Base-by-base conservation (phyloP, 2,797 vertebrate species). In the Melanotaenia pygmaea region DNA sequence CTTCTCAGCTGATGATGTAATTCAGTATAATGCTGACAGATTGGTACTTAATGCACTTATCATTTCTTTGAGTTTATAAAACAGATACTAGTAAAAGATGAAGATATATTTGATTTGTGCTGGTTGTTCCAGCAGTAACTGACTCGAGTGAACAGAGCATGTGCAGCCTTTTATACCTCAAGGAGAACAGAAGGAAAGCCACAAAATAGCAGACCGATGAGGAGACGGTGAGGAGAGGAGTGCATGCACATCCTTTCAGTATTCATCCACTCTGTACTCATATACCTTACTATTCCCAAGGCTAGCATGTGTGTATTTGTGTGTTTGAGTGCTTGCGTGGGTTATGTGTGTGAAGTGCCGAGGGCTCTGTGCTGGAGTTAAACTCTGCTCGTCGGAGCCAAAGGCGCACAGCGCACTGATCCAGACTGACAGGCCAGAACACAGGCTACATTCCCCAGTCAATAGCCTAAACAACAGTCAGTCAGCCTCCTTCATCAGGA, bases 341-440 rank as follows among this genome's bases (percentile, higher is more conserved):
- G 53, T n/a, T 70, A 0, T 81, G 74, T 72, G 78, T 82, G 70
- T 72, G 72, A 70, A 70, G 64, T 6, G 70, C 83, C 84, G 57
- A 30, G 71, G 79, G 83, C 83, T 80, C 76, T 47, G 69, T 51
- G 87, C 77, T 89, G 77, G 79, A 86, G 79, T 90, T 85, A 78
- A 88, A 88, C 81, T 91, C 67, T 84, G 84, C 74, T 83, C 45
- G 58, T 60, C 60, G 79, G 68, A 78, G 81, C 79, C 24, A 47
- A 76, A 80, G 86, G 86, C 63, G 13, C 73, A 30, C 68, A 75
- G 64, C 76, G 70, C 75, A 63, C 78, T 86, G 84, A 91, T 90
- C 64, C 69, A 78, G 83, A 85, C 79, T 88, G 90, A 92, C 88
- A 90, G 86, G 79, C 71, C 70, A 70, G 84, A 82, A 74, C 76